Base-by-base conservation (phyloP, 35 echinoderm and acorn worm genomes). In the Lytechinus variegatus region DNA sequence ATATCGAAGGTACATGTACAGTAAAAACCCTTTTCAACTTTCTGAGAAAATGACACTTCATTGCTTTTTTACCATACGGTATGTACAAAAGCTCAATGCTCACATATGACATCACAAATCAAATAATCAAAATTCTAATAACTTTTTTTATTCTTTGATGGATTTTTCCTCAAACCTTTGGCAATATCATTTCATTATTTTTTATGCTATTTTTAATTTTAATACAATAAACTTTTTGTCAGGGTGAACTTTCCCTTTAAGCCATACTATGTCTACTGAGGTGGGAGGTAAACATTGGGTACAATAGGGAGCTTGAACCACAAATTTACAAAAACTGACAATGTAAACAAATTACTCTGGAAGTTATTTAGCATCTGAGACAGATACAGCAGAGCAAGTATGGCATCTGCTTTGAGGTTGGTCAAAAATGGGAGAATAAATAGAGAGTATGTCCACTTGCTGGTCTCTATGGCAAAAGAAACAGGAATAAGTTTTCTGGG, bases 271-370 rank as follows among this genome's bases (percentile, higher is more conserved):
- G 21, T 79, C n/a, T 79, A 8, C 21, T 79, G 66, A 24, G 66
- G 8, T n/a, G 14, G 19, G 16, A 24, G 16, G 66, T 79, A 79
- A 79, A 79, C 66, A 79, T 79, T 79, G 66, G 66, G 66, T 7
- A 79, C 66, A 79, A 79, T 79, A 16, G 66, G 14, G n/a, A 24
- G 19, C n/a, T 5, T 16, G n/a, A 79, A 24, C 19, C 66, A 4
- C 66, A 79, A 79, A 79, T n/a, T 79, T 79, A 79, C 66, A n/a
- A 79, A 58, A 79, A 79, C 66, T 79, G 66, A 79, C 66, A 79
- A 79, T 79, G 66, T 79, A 16, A 79, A 79, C 66, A 79, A 7
- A 79, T 79, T 79, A 24, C 19, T 79, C 19, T n/a, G 19, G 66
- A 79, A 79, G 66, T 79, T 79, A 79, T n/a, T 24, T 6, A 79